Evolutionary conservation across 2,113 vertebrate genomes (phyloP).

Genomic region (Aviceda subcristata): DNA sequence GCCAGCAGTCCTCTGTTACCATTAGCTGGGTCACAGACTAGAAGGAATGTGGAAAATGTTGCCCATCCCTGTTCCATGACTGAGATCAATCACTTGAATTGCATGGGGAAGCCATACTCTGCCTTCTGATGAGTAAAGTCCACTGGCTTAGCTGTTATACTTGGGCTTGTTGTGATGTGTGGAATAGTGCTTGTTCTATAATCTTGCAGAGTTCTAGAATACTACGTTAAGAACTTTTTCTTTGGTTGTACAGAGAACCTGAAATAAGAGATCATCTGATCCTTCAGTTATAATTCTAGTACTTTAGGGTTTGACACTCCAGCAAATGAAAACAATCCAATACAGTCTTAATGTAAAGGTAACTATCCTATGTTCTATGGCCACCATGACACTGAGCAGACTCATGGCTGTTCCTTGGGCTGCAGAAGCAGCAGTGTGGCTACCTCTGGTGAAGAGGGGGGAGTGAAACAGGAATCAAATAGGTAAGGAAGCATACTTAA

Average conservation of each 20-base stretch:
- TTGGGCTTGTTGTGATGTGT: not conserved
- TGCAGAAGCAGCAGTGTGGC: not conserved
- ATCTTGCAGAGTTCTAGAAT: not conserved
- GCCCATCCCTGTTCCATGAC: not conserved
- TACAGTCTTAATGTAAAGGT: not conserved
- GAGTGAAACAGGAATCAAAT: not conserved
- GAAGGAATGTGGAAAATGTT: constrained; percentile 33
- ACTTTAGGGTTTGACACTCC: not conserved
- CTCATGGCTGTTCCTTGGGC: not conserved
- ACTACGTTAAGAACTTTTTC: not conserved
- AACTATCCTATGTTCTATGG: not conserved
- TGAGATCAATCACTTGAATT: not conserved
- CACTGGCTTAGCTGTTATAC: not conserved
- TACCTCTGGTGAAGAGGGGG: not conserved
- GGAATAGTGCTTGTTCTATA: not conserved
- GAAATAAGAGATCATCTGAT: not conserved
- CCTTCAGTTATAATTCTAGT: not conserved
- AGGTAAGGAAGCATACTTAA: not conserved
- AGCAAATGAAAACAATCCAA: not conserved
- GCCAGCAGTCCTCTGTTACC: constrained; percentile 8
- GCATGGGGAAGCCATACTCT: not conserved
- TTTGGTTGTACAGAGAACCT: not conserved
- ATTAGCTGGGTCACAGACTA: not conserved
- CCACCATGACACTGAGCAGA: not conserved
- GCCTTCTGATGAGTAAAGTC: not conserved